Percentiles rank a stretch among this genome's conserved stretches.
Evolutionary conservation across 2,113 vertebrate genomes (phyloP).

Genomic region (Trematocara macrostoma): DNA sequence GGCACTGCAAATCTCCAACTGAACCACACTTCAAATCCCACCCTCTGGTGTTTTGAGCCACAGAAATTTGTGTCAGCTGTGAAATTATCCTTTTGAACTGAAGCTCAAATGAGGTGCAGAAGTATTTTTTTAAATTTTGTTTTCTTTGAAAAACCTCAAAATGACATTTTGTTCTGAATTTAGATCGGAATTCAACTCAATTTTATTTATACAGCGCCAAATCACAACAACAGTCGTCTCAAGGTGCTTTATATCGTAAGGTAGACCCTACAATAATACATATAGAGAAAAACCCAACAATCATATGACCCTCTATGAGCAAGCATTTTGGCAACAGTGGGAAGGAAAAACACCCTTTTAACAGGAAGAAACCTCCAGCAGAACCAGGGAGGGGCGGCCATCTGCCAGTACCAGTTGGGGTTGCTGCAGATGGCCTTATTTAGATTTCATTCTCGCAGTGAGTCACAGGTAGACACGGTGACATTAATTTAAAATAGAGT

Average conservation of each 20-base stretch:
- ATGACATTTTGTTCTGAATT: background rate
- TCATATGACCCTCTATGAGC: background rate
- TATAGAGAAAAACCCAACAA: rapidly evolving
- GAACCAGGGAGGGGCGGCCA: background rate
- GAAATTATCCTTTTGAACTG: slow-evolving; percentile 3
- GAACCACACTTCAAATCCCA: background rate
- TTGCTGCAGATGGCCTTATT: background rate
- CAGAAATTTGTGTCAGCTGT: slow-evolving; percentile 24
- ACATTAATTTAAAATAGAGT: background rate
- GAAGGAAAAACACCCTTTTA: background rate
- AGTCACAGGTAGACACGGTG: background rate
- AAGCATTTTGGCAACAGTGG: background rate
- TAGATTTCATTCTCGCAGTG: background rate
- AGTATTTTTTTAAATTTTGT: background rate
- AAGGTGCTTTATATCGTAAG: background rate
- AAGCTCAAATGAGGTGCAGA: slow-evolving; percentile 6
- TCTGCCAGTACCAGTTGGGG: background rate
- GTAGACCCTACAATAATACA: rapidly evolving
- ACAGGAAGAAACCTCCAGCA: background rate
- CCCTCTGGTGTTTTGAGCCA: background rate
- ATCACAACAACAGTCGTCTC: rapidly evolving
- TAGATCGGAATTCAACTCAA: background rate
- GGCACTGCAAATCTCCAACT: background rate
- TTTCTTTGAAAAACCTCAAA: slow-evolving; percentile 13
- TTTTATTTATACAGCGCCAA: background rate